These are phyloP conservation scores for Melieria omissa DNA, from an alignment of 2,888 invertebrate genomes.

Conservation along the genomic window DNA sequence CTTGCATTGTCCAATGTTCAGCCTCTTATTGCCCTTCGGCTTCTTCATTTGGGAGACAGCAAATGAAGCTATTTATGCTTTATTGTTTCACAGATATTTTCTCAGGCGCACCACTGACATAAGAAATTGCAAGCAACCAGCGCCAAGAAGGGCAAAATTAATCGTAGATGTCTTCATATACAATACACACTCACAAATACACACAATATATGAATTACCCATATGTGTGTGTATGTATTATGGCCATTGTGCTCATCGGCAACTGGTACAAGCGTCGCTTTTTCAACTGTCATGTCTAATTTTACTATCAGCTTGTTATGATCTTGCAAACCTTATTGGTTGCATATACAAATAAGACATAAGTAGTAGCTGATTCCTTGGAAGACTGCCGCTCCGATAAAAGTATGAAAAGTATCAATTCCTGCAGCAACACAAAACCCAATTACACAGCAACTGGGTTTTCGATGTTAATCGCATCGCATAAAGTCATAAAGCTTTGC, in stretches of 20 bases:
- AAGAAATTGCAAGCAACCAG: too few relatives aligned
- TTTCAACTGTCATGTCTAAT: conserved; percentile 30
- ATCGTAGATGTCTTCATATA: background rate
- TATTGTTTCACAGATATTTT: conserved; percentile 30
- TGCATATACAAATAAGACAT: too few relatives aligned
- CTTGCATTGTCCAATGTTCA: too few relatives aligned
- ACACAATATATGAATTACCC: background rate
- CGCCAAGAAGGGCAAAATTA: too few relatives aligned
- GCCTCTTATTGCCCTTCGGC: too few relatives aligned
- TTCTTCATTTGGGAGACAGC: background rate
- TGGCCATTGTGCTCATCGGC: conserved; percentile 14
- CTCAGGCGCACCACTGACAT: background rate
- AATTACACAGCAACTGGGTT: too few relatives aligned
- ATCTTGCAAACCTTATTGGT: conserved; percentile 28
- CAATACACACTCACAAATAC: background rate
- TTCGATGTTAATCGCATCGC: too few relatives aligned
- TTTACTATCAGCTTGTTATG: conserved; percentile 31
- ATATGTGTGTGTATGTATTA: background rate
- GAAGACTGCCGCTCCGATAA: too few relatives aligned
- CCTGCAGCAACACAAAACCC: too few relatives aligned
- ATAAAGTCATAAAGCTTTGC: too few relatives aligned
- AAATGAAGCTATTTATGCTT: conserved; percentile 40
- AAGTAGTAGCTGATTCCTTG: too few relatives aligned
- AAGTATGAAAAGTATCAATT: too few relatives aligned
- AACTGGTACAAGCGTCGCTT: background rate